These are phyloP conservation scores for Frieseomelitta varia DNA, from an alignment of 1,140 invertebrate genomes.

Conservation along the genomic window DNA sequence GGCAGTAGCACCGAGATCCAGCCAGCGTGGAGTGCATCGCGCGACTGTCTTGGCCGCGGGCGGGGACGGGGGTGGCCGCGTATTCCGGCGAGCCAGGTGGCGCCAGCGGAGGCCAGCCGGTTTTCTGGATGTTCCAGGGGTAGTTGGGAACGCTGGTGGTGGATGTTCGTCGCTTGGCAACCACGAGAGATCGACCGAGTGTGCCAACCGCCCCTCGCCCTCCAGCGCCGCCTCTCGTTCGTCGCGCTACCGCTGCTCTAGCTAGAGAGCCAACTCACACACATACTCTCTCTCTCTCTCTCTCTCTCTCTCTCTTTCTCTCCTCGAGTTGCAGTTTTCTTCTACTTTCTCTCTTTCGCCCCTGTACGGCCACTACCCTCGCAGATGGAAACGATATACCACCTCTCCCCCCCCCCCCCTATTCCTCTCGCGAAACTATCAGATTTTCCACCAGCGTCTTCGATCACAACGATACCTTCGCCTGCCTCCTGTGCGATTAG, in stretches of 20 bases:
- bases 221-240: not conserved
- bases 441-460: not conserved
- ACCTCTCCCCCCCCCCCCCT: not conserved
- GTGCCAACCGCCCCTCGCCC: conserved; percentile 47
- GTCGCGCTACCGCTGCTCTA: not conserved
- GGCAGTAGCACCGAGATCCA: conserved; percentile 64
- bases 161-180: conserved; percentile 80
- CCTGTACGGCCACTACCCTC: conserved; percentile 52
- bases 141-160: conserved; percentile 58
- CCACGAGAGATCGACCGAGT: conserved; percentile 80
- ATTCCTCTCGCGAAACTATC: not conserved
- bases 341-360: not conserved
- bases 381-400: conserved; percentile 20
- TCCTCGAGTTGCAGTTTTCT: too few species aligned
- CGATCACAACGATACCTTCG: too few species aligned
- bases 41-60: conserved; percentile 72
- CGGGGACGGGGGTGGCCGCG: conserved; percentile 46
- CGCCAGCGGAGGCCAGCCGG: conserved; percentile 46
- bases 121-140: conserved; percentile 50
- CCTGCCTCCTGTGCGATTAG: too few species aligned
- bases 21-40: conserved; percentile 77
- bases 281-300: too few species aligned
- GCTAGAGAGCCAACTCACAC: too few species aligned
- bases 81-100: conserved; percentile 54
- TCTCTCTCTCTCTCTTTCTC: not conserved